A percentile compares a stretch with the other conserved stretches of the same genome.
These are phyloP conservation scores for Excalfactoria chinensis DNA, from an alignment of 2,113 vertebrate genomes.

Conservation along the genomic window DNA sequence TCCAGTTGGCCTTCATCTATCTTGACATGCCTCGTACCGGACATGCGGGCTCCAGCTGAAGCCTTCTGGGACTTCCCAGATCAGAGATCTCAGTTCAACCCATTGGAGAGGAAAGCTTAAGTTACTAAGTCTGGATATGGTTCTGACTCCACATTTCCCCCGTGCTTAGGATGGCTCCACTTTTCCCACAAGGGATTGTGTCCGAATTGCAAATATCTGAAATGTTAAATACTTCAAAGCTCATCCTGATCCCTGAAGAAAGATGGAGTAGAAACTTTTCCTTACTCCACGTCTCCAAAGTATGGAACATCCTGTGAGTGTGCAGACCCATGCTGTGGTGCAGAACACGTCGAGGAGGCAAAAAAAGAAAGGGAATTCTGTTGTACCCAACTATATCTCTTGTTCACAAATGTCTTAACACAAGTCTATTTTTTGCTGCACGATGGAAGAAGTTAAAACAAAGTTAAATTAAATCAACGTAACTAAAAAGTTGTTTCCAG, in stretches of 20 bases:
- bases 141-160: background rate
- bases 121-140: background rate
- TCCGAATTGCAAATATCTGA: background rate
- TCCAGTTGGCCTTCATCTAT: constrained; percentile 23
- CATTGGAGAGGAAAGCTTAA: background rate
- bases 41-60: constrained; percentile 58
- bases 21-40: background rate
- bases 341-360: background rate
- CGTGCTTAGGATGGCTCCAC: background rate
- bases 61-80: constrained; percentile 44
- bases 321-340: background rate
- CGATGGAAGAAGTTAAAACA: background rate
- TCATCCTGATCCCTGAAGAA: background rate
- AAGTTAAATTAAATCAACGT: background rate
- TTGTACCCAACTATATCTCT: fast-evolving
- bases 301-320: background rate
- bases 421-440: background rate
- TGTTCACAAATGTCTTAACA: background rate
- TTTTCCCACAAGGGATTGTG: background rate
- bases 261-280: background rate
- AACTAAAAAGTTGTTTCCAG: background rate
- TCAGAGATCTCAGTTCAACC: background rate
- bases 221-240: background rate
- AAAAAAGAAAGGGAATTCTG: background rate
- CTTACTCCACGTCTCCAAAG: background rate